Evolutionary conservation across 1,140 invertebrate species (phyloP), one percentile per base, ranked within the genome.

Genomic region (Neodiprion fabricii): DNA sequence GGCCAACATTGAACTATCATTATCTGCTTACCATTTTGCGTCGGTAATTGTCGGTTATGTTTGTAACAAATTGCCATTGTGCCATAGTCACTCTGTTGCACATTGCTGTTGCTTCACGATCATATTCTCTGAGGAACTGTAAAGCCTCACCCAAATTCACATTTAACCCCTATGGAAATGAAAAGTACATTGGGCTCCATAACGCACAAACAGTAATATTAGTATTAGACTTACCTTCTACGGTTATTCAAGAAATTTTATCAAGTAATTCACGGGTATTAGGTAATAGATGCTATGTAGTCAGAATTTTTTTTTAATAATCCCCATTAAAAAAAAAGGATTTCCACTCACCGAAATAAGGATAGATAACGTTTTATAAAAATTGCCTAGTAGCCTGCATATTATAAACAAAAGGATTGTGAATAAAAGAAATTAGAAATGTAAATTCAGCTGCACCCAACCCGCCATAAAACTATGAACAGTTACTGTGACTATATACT

Each of bases 21-120:
- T 61, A 17, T 61, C 28, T 40, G 53, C 78, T 84, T 81, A 91
- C 90, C 94, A 95, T 95, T 79, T 90, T 88, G 12, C 92, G 89
- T 47, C 91, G 90, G 85, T 94, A 95, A 47, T 81, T 80, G 72
- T 94, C 93, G 0, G 94, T 95, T 67, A 95, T 92, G 83, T 96
- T 96, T 7, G 94, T 95, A 10, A 92, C 92, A 77, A 93, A 96
- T 74, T 91, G 90, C 94, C 95, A 96, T 78, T 94, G 92, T 0
- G 93, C 91, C 68, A 89, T 90, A 74, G 91, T 93, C 1, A 94
- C 91, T 78, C 90, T 90, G 76, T 91, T 93, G 79, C 94, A 95
- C 89, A 94, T 92, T n/a, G 88, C 87, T 1, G 92, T 90, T 1
- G 93, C 94, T 84, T 94, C 93, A 7, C 88, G 87, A 78, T 95